Base-by-base conservation (phyloP, 2,113 vertebrate species). In the Chaetodon trifascialis region DNA sequence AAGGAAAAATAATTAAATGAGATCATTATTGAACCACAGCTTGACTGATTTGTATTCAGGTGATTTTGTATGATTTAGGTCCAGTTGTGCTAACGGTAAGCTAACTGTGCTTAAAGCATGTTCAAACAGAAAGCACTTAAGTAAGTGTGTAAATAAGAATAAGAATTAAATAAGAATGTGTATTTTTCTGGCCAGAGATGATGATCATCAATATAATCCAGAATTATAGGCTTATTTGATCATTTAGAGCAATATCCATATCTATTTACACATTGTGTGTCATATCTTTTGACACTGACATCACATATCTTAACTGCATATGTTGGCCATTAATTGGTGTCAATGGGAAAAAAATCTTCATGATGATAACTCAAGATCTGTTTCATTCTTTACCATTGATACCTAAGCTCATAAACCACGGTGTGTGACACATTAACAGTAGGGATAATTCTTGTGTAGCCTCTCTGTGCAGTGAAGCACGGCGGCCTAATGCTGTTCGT, bases 401-500 rank as follows among this genome's bases (percentile, higher is more conserved):
- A 40, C 7, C 23, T 60, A 12, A 62, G 5, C 1, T 5, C 54
- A 47, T 38, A 46, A 65, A 25, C 23, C 8, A 7, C 76, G 6
- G 58, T 74, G 46, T 62, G 16, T 63, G 51, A 52, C 74, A 56
- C 82, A 59, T 65, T 56, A 69, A 52, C 38, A 21, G 23, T 3
- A 21, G 44, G 34, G 0, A 47, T 64, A 44, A 82, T 44, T 73
- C 73, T 76, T 54, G 2, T 79, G 21, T 56, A 17, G 42, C 59
- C 65, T 55, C 56, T 76, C n/a, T 82, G 79, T 85, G 76, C 67
- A 2, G 21, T 65, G 58, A 82, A 17, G 72, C 82, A 42, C 21
- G 64, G 34, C 42, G 72, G 23, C 74, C 52, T 75, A 73, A 79
- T 76, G 71, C 66, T 81, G 71, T 69, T 55, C n/a, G 73, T 72